Base-by-base conservation (phyloP, 2,797 vertebrate genomes). In the Vireo griseus region DNA sequence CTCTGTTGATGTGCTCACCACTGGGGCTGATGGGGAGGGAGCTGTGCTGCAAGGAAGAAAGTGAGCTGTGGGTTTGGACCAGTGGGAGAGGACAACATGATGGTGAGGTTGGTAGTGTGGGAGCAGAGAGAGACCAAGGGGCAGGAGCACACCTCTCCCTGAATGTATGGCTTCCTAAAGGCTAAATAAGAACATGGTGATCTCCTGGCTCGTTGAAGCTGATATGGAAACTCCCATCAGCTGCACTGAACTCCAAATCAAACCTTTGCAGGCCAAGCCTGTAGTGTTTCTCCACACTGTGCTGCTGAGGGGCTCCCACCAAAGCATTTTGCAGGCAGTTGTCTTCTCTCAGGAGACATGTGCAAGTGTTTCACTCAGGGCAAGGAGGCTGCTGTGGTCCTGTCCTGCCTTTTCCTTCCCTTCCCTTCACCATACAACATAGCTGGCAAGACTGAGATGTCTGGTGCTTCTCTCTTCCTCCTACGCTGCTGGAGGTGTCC, bases 91-190 rank as follows among this genome's bases (percentile, higher is more conserved):
- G 33, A 68, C 11, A 81, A 54, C 7, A 31, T 21, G 5, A 14
- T 0, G 2, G 25, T 26, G 29, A 15, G 6, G 33, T 29, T 25
- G 28, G 24, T 12, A 16, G 8, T 3, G 28, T 18, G 14, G 4
- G 25, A 13, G 25, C 44, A 33, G 39, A 15, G 21, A 59, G 57
- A 69, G 74, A 45, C 8, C 37, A 44, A n/a, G 37, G 51, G 44
- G 28, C 39, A 77, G 26, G 19, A 29, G 5, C 24, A 12, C 5
- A 18, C 1, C 0, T 31, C 29, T 31, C 63, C n/a, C 35, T 67
- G 40, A n/a, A n/a, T n/a, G 16, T 7, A 4, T 12, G 28, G 10
- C 61, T 67, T 80, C n/a, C 50, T 74, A 16, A 65, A 74, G 39
- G 52, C 24, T 81, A 10, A 69, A 45, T 50, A 31, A 48, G 45